Base-by-base conservation (phyloP, 2,888 invertebrate species). In the Ganaspis brasiliensis region DNA sequence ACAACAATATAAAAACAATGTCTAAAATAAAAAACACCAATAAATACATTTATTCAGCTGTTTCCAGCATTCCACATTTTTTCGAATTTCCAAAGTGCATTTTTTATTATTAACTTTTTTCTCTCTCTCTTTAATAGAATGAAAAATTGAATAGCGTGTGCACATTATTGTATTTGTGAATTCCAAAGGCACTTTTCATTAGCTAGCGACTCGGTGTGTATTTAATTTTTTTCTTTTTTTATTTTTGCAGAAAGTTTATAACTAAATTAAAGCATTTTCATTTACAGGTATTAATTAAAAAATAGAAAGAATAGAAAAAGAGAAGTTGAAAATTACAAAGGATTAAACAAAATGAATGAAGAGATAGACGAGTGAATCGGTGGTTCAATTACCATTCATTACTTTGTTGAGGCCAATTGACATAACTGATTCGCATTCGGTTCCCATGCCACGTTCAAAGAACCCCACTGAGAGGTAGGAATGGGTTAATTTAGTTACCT, bases 381-480 rank as follows among this genome's bases (percentile, higher is more conserved):
- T 70, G 80, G 81, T 75, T 82, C 88, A 89, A 90, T 90, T 90
- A 89, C 88, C 89, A 89, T 90, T 89, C 88, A 87, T 90, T 90
- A 89, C 89, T 88, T 89, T 85, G 88, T 87, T 86, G 87, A 84
- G 84, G 85, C 86, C 88, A 90, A 90, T 90, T 89, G 90, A 89
- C 89, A 88, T 89, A 87, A 89, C 90, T 90, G 89, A 90, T 90
- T 89, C 88, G 89, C 87, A 90, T 90, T 90, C 89, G 85, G 82
- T 82, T 78, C 80, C 83, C 85, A 78, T 77, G 78, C 85, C 83
- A 81, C 81, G 82, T 84, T 87, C 87, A 88, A 88, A 89, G 87
- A 86, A 83, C 83, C 80, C 82, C 71, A 71, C 77, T 77, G 79
- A 74, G 76, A 76, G 78, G 72, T 76, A 72, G 74, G 80, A 81